Evolutionary conservation across 2,113 vertebrate genomes (phyloP).

Genomic region (Stigmatopora argus): DNA sequence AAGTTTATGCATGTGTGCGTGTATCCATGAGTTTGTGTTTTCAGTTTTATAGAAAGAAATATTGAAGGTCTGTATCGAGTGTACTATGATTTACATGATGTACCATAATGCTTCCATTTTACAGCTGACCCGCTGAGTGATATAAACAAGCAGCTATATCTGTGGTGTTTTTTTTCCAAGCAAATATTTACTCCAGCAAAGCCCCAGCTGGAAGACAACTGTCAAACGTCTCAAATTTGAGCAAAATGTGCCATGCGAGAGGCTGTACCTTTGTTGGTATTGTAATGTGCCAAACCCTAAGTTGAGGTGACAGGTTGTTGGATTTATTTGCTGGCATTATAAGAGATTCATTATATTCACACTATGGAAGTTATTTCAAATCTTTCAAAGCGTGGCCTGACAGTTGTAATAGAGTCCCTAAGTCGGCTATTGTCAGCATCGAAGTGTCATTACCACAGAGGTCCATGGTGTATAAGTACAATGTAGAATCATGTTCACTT

Average conservation of each 20-base stretch:
- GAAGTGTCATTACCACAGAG: neutral
- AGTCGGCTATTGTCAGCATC: neutral
- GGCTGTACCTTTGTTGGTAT: neutral
- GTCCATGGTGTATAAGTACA: neutral
- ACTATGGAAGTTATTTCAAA: neutral
- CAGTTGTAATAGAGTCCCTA: neutral
- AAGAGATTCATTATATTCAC: neutral
- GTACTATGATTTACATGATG: neutral
- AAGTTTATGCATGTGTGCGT: constrained; percentile 6
- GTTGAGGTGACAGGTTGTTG: neutral
- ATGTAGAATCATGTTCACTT: neutral
- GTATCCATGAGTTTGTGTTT: neutral
- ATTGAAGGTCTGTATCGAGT: neutral
- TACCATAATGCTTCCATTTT: constrained; percentile 15
- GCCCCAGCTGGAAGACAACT: neutral
- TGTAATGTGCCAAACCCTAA: neutral
- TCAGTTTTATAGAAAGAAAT: neutral
- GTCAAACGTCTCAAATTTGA: neutral
- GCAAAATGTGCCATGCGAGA: neutral
- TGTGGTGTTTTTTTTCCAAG: neutral
- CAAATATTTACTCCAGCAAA: neutral
- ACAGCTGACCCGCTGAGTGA: neutral
- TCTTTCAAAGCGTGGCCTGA: neutral
- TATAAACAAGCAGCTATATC: neutral
- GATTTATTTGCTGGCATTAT: neutral